A percentile compares a stretch with the other conserved stretches of the same genome.
phyloP scores from a whole-genome alignment of 2,113 vertebrate genomes.

The Heliornis fulica region DNA sequence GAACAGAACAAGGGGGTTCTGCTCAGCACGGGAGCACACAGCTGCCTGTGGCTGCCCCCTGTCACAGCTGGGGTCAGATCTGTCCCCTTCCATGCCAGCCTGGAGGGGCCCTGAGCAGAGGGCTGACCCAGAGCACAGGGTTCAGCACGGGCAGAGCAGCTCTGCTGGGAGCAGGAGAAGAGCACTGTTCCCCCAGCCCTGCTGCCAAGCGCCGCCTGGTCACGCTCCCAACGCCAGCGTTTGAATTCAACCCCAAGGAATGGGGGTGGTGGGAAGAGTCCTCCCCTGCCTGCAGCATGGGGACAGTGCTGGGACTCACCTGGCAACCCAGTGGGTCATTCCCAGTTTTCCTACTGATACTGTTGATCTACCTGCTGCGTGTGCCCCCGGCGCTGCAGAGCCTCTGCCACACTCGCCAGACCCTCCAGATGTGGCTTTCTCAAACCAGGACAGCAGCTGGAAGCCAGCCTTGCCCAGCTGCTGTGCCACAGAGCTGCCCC shows the following conservation, averaged over 20 bases:
- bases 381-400: neutral
- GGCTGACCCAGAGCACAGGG: too few relatives aligned
- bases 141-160: neutral
- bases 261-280: neutral
- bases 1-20: neutral
- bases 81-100: neutral
- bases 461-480: neutral
- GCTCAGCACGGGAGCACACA: rapidly evolving
- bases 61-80: neutral
- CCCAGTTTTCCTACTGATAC: neutral
- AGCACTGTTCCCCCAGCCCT: neutral
- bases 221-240: rapidly evolving
- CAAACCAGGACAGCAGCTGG: neutral
- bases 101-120: neutral
- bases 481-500: neutral
- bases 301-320: neutral
- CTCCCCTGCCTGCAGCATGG: neutral
- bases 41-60: neutral
- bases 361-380: neutral
- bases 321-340: neutral
- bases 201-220: neutral
- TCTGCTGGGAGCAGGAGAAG: neutral
- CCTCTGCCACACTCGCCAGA: neutral
- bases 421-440: neutral
- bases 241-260: neutral